Percentiles rank a stretch among this genome's conserved stretches.
These are phyloP conservation scores for Melanaphis sacchari DNA, from an alignment of 1,140 invertebrate species.

Conservation along the genomic window DNA sequence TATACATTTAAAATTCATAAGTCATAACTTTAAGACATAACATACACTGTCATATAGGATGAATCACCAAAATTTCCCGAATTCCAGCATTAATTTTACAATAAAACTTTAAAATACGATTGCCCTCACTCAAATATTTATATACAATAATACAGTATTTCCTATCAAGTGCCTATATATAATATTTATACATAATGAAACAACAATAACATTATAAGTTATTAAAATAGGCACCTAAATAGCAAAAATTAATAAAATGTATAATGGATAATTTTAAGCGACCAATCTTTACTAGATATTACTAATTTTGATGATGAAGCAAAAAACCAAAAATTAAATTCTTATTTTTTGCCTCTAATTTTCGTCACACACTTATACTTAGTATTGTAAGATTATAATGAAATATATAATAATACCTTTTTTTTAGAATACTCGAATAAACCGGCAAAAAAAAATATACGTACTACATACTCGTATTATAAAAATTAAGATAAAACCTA, in stretches of 20 bases:
- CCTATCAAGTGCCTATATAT: too few species aligned
- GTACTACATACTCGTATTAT: not conserved
- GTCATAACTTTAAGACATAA: too few species aligned
- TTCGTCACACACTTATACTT: not conserved
- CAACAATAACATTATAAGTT: too few species aligned
- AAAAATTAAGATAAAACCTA: not conserved
- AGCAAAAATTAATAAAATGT: too few species aligned
- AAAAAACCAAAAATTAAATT: not conserved
- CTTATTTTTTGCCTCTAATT: not conserved
- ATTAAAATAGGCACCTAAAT: too few species aligned
- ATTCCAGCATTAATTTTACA: not conserved
- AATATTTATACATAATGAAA: too few species aligned
- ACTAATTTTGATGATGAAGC: not conserved
- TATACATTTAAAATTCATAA: not conserved
- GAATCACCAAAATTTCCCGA: not conserved
- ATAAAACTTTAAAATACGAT: too few species aligned
- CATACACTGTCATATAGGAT: not conserved
- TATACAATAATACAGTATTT: too few species aligned
- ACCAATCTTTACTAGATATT: too few species aligned
- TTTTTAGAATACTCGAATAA: not conserved
- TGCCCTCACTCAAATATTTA: too few species aligned
- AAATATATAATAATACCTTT: not conserved
- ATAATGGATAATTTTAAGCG: too few species aligned
- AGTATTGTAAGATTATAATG: not conserved
- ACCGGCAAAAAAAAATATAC: not conserved